Conservation (phyloP, 2,888 invertebrate species). For the Tetramorium bicarinatum region DNA sequence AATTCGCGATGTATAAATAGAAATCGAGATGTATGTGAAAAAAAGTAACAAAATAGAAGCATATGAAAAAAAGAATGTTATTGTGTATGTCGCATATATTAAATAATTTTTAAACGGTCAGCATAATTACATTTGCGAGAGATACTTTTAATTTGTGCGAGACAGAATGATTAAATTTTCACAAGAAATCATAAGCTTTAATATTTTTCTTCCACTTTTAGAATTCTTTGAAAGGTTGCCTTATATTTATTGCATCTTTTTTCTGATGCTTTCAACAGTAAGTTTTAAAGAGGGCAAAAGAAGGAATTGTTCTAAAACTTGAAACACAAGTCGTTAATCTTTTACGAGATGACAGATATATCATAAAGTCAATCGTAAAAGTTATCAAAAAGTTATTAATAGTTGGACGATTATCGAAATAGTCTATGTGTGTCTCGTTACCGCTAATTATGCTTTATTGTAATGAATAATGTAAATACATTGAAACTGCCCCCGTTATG, state of each 20-base stretch:
- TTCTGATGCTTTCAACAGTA: background rate
- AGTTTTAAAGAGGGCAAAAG: background rate
- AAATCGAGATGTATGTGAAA: background rate
- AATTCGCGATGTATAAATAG: background rate
- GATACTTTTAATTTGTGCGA: conserved; percentile 64
- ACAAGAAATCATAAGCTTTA: conserved; percentile 61
- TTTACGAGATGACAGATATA: conserved; percentile 36
- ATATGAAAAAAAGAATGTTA: background rate
- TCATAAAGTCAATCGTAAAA: conserved; percentile 53
- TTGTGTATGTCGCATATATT: background rate
- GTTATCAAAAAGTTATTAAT: conserved; percentile 7
- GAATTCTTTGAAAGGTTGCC: conserved; percentile 68
- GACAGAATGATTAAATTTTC: conserved; percentile 72
- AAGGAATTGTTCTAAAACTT: background rate
- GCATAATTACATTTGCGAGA: conserved; percentile 45
- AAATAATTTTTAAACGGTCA: background rate
- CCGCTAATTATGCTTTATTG: background rate
- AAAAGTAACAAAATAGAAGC: background rate
- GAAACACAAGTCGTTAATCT: conserved; percentile 40
- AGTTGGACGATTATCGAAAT: conserved; percentile 1
- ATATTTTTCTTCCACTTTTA: conserved; percentile 15
- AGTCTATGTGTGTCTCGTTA: background rate
- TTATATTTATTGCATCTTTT: conserved; percentile 42
- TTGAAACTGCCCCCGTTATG: background rate
- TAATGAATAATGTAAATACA: conserved; percentile 13